Evolutionary conservation across 1,140 invertebrate species (phyloP), one percentile per base, ranked within the genome.

Genomic region (Anoplophora glabripennis): DNA sequence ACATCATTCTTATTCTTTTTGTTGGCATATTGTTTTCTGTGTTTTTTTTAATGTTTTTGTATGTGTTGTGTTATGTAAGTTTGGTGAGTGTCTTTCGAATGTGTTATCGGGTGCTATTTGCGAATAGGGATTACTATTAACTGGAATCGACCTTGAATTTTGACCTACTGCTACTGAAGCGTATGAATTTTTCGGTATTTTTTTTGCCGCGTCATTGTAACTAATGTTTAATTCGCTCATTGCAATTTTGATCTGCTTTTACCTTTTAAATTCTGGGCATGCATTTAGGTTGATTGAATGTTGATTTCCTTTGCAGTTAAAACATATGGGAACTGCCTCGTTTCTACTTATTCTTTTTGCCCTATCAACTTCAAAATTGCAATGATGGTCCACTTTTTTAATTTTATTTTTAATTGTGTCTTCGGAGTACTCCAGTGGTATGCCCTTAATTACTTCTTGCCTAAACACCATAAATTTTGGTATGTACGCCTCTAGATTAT

Each of bases 221-320:
- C 21, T 28, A 28, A 28, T 40, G 17, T 17, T 45, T 45, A 11
- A 15, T 45, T 17, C 17, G 4, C 10, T 5, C 44, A 45, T 45
- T 45, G 17, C n/a, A 12, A 15, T 14, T 17, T 45, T 45, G n/a
- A 45, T 45, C 17, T 45, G n/a, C 17, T 45, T 45, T 18, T 45
- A 14, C 12, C 44, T 14, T 9, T 45, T 45, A 17, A 18, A 45
- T 45, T 45, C 44, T 2, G 44, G 17, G 10, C 44, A 45, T 9
- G 4, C 3, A 14, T 45, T 18, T 4, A 45, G 3, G n/a, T 45
- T 45, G 10, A 4, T 45, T 18, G 17, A 15, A 4, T 15, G 17
- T 5, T 45, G n/a, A 4, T 14, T 14, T 11, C 17, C 44, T 10
- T 45, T 45, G 17, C 44, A 45, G 18, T 21, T 12, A 45, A 45